Evolutionary conservation across 2,888 invertebrate species (phyloP).

Genomic region (Apomyelois bistriatella): DNA sequence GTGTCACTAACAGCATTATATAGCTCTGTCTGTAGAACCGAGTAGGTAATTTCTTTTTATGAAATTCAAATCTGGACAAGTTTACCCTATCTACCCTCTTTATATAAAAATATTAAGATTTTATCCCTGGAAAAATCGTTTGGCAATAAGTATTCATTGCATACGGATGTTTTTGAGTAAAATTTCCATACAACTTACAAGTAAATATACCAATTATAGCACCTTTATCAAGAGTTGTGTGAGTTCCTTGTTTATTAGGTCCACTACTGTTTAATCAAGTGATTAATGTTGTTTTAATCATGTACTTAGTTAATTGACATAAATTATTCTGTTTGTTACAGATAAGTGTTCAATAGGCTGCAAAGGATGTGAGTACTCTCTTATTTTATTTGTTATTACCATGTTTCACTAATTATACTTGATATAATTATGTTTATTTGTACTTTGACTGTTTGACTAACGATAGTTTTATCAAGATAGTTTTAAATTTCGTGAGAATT

Average conservation of each 20-base stretch:
- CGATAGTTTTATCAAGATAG: no score
- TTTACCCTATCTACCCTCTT: no score
- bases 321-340: slow-evolving; percentile 59
- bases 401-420: background rate
- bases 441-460: no score
- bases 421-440: background rate
- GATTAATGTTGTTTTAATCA: slow-evolving; percentile 16
- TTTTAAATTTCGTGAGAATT: no score
- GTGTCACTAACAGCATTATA: no score
- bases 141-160: no score
- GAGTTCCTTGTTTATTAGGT: slow-evolving; percentile 21
- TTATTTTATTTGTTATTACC: slow-evolving; percentile 5
- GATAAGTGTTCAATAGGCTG: slow-evolving; percentile 64
- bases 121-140: no score
- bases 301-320: slow-evolving; percentile 29
- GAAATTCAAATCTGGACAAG: no score
- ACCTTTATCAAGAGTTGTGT: slow-evolving; percentile 19
- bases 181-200: background rate
- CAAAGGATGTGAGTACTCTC: slow-evolving; percentile 61
- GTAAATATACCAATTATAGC: background rate
- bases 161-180: background rate
- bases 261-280: slow-evolving; percentile 18
- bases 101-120: no score
- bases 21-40: no score
- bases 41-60: no score